Percentiles rank a stretch among this genome's conserved stretches.
These are phyloP conservation scores for Periophthalmus modestus DNA, from an alignment of 2,113 vertebrate species.

Conservation along the genomic window DNA sequence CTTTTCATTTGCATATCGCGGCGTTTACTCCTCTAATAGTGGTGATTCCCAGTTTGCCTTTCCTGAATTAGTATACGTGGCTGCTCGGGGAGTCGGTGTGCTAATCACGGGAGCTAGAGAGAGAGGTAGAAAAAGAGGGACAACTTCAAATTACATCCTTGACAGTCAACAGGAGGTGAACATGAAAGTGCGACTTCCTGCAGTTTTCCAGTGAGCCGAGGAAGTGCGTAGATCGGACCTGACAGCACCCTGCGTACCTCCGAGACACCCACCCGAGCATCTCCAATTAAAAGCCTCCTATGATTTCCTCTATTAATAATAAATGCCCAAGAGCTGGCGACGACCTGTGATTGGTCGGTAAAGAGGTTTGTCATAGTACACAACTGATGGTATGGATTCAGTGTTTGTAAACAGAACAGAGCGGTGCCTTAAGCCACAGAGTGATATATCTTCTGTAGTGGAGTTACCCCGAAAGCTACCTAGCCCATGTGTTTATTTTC, in stretches of 20 bases:
- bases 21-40: slow-evolving; percentile 60
- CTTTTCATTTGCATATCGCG: slow-evolving; percentile 69
- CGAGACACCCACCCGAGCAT: slow-evolving; percentile 63
- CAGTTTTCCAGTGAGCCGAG: slow-evolving; percentile 60
- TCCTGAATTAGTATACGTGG: slow-evolving; percentile 72
- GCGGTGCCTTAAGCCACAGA: neutral
- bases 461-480: too few species aligned
- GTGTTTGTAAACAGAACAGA: neutral
- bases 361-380: slow-evolving; percentile 33
- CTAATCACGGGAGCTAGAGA: slow-evolving; percentile 73
- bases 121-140: slow-evolving; percentile 47
- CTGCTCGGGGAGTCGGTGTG: slow-evolving; percentile 64
- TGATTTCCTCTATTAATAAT: slow-evolving; percentile 80
- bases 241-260: slow-evolving; percentile 74
- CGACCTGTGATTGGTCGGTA: slow-evolving; percentile 52
- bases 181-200: slow-evolving; percentile 75
- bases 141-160: slow-evolving; percentile 78
- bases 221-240: slow-evolving; percentile 72
- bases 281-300: slow-evolving; percentile 77
- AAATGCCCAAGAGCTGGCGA: slow-evolving; percentile 61
- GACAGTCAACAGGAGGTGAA: slow-evolving; percentile 75
- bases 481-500: too few species aligned
- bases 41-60: slow-evolving; percentile 69
- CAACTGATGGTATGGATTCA: slow-evolving; percentile 5
- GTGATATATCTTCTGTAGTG: neutral